These are phyloP conservation scores for Corticium candelabrum DNA, from an alignment of 37 sponge, comb jelly and placozoan genomes.

Conservation along the genomic window DNA sequence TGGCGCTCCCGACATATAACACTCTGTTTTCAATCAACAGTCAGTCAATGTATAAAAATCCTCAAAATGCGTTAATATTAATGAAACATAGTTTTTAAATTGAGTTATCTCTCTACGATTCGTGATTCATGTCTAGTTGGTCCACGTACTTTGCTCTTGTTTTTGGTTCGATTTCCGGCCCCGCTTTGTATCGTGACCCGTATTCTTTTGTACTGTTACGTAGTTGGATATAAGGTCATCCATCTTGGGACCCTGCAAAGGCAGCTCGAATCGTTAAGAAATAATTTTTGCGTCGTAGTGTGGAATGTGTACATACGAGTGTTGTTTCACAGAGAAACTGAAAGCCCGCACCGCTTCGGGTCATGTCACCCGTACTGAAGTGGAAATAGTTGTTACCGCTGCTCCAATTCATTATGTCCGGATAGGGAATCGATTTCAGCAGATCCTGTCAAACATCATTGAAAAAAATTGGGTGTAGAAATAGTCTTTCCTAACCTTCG, in stretches of 20 bases:
- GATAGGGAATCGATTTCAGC: neutral
- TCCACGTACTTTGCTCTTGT: too few species aligned
- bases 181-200: too few species aligned
- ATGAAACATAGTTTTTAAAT: too few species aligned
- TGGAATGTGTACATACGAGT: neutral
- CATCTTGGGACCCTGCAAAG: neutral
- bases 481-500: neutral
- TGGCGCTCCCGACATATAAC: conserved; percentile 53
- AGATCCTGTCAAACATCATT: neutral
- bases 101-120: too few species aligned
- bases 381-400: neutral
- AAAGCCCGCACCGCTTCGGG: neutral
- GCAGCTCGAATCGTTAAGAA: neutral
- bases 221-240: neutral
- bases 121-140: too few species aligned
- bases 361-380: neutral
- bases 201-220: neutral
- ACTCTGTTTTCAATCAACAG: too few species aligned
- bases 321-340: neutral
- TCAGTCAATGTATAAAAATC: too few species aligned
- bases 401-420: neutral
- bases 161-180: too few species aligned
- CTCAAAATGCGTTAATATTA: too few species aligned
- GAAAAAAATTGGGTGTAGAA: neutral
- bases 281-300: too few species aligned